Evolutionary conservation across 2,888 invertebrate species (phyloP), one percentile per base, ranked within the genome.

Genomic region (Parasteatoda lunata): DNA sequence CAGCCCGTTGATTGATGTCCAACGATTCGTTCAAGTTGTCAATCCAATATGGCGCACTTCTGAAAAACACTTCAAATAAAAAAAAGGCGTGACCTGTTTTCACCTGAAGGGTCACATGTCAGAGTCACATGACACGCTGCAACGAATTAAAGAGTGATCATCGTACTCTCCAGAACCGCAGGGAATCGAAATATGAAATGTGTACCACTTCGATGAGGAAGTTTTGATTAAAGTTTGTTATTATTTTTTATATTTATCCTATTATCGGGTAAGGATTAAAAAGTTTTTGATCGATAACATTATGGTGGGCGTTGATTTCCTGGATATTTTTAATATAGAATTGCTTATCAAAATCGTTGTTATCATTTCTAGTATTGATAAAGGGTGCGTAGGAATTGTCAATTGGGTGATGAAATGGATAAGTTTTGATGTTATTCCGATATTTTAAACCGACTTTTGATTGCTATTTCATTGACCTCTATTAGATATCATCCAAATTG

Each of bases 1-100:
- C 9, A 65, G 65, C 48, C n/a, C 47, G 13, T 45, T 48, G 5
- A 64, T 66, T 80, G 72, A 80, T 59, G 66, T 49, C 66, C 80
- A 73, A 66, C 80, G 71, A 80, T 80, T 80, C 80, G 80, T 80
- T 80, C 80, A 48, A 65, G 65, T 72, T 72, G 72, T 73, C 72
- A 79, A 49, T 47, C 59, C 45, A 52, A 73, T 49, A 66, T 73
- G 65, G 80, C 47, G 73, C 7, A 45, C 73, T 30, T 1, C 30
- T 30, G 30, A 30, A 30, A 30, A 30, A 30, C 30, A 30, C 30
- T 30, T 30, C 30, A 30, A 30, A 30, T 30, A 30, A 68, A 15
- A 76, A 66, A 59, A 59, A 65, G 65, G 72, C 47, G 72, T 73
- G 73, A 73, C 6, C 73, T 47, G 47, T 30, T 45, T 52, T 54